phyloP scores from a whole-genome alignment of 1,140 invertebrate genomes.

The Cotesia typhae region DNA sequence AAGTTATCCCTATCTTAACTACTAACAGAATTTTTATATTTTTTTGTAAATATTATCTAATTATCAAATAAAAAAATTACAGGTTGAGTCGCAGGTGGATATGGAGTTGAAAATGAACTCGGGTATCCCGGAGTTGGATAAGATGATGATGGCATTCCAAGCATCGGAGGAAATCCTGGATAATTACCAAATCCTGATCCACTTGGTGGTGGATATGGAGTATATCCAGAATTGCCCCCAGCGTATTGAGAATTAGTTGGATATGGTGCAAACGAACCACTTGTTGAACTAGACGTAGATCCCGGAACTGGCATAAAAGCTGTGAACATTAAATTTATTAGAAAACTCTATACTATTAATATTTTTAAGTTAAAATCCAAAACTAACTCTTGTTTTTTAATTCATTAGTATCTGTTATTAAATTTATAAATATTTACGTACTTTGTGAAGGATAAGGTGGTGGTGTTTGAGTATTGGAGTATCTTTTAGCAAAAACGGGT shows the following conservation, averaged over 20 bases:
- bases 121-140: slow-evolving; percentile 51
- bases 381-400: not conserved
- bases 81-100: slow-evolving; percentile 50
- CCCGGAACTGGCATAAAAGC: slow-evolving; percentile 73
- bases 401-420: too few species aligned
- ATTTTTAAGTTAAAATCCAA: not conserved
- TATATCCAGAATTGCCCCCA: slow-evolving; percentile 49
- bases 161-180: slow-evolving; percentile 40
- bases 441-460: slow-evolving; percentile 73
- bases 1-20: slow-evolving; percentile 35
- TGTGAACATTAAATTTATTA: slow-evolving; percentile 45
- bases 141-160: slow-evolving; percentile 33
- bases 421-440: slow-evolving; percentile 46
- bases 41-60: slow-evolving; percentile 42
- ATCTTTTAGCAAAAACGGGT: slow-evolving; percentile 86
- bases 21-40: slow-evolving; percentile 20
- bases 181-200: slow-evolving; percentile 29
- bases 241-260: slow-evolving; percentile 51
- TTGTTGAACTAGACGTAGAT: slow-evolving; percentile 46
- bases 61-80: slow-evolving; percentile 51
- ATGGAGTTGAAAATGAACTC: slow-evolving; percentile 51
- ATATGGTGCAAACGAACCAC: slow-evolving; percentile 51
- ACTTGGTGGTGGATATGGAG: slow-evolving; percentile 53
- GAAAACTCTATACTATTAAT: slow-evolving; percentile 12
- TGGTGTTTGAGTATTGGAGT: slow-evolving; percentile 60